Conservation (phyloP, 2,113 vertebrate genomes). For the Chamaetylas fuelleborni region DNA sequence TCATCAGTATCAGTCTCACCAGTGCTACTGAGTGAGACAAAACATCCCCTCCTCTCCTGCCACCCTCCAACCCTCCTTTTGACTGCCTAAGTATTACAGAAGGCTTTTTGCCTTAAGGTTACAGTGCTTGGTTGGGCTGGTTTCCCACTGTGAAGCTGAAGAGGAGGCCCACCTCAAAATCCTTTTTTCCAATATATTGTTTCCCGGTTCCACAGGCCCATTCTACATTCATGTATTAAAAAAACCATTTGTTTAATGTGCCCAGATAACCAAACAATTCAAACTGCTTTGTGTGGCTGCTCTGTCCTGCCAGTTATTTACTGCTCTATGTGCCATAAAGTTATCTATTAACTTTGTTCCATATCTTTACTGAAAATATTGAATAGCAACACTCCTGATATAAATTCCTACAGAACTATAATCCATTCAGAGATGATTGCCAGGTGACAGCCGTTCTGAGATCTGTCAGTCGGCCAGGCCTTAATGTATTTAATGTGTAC, state of each 20-base stretch:
- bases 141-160: neutral
- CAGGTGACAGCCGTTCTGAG: constrained; percentile 8
- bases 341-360: constrained; percentile 54
- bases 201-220: neutral
- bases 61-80: neutral
- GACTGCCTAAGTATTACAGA: neutral
- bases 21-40: neutral
- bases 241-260: neutral
- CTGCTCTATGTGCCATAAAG: constrained; percentile 27
- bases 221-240: neutral
- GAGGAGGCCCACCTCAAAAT: neutral
- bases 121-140: neutral
- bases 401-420: constrained; percentile 25
- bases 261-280: constrained; percentile 15
- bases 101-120: neutral
- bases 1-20: neutral
- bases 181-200: neutral
- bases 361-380: constrained; percentile 36
- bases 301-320: neutral
- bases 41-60: neutral
- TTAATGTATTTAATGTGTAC: constrained; percentile 61
- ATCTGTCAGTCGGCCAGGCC: constrained; percentile 48
- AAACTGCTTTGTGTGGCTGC: constrained; percentile 2
- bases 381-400: constrained; percentile 46
- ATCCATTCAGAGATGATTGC: constrained; percentile 24